Conservation (phyloP, 2,113 vertebrate species). For the Osmerus eperlanus region DNA sequence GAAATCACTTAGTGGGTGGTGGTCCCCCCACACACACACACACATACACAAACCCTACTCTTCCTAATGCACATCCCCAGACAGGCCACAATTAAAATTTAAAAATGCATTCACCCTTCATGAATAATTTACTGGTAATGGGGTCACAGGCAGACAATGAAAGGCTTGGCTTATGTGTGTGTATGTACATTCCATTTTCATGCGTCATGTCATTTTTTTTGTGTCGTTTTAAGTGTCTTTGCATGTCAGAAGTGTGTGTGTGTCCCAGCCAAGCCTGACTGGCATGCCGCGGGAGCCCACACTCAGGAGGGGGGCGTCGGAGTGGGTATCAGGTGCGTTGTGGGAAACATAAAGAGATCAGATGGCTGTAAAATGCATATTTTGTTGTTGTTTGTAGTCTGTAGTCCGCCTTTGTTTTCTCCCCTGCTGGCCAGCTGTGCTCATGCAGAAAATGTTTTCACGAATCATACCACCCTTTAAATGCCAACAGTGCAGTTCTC, state of each 20-base stretch:
- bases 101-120: slow-evolving; percentile 61
- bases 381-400: slow-evolving; percentile 43
- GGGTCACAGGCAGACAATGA: slow-evolving; percentile 50
- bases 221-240: background rate
- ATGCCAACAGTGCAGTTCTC: slow-evolving; percentile 44
- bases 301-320: slow-evolving; percentile 14
- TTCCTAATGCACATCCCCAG: slow-evolving; percentile 67
- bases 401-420: slow-evolving; percentile 36
- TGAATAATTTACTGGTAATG: slow-evolving; percentile 69
- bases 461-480: slow-evolving; percentile 42
- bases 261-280: background rate
- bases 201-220: too few relatives aligned
- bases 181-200: background rate
- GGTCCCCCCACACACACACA: slow-evolving; percentile 25
- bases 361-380: slow-evolving; percentile 26
- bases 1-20: slow-evolving; percentile 57
- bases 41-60: slow-evolving; percentile 12
- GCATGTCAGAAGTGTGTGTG: background rate
- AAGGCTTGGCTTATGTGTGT: slow-evolving; percentile 28
- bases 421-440: slow-evolving; percentile 30
- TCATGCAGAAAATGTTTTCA: slow-evolving; percentile 46
- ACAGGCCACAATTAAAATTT: slow-evolving; percentile 74
- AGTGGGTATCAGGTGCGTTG: slow-evolving; percentile 42
- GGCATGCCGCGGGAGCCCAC: background rate
- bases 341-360: slow-evolving; percentile 36